These are phyloP conservation scores for Carterocephalus palaemon DNA, from an alignment of 2,888 invertebrate genomes.

Conservation along the genomic window DNA sequence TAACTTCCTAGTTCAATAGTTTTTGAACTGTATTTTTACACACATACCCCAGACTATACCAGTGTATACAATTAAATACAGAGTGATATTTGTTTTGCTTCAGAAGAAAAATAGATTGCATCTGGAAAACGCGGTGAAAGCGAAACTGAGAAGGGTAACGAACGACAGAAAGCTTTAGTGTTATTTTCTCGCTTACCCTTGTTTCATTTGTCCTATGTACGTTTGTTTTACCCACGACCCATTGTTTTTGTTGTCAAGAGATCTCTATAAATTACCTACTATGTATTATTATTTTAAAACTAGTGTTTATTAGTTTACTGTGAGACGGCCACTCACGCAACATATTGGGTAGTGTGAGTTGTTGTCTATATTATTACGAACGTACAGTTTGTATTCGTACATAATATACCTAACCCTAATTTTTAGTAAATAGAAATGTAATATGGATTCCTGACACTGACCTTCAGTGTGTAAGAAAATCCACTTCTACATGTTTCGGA, in stretches of 20 bases:
- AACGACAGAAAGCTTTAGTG: constrained; percentile 61
- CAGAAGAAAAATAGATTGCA: constrained; percentile 79
- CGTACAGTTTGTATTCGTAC: too few species aligned
- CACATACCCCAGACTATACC: neutral
- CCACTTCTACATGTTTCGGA: too few species aligned
- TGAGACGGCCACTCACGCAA: too few species aligned
- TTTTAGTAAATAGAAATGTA: too few species aligned
- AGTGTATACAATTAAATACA: constrained; percentile 37
- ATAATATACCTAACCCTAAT: too few species aligned
- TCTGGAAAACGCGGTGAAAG: constrained; percentile 74
- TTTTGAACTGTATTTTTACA: neutral
- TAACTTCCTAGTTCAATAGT: too few species aligned
- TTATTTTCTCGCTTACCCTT: constrained; percentile 69
- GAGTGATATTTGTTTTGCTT: constrained; percentile 71
- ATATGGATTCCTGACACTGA: too few species aligned
- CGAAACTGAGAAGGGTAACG: constrained; percentile 75
- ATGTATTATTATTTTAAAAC: too few species aligned
- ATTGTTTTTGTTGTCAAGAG: constrained; percentile 46
- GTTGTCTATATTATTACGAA: too few species aligned
- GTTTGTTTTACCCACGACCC: constrained; percentile 38
- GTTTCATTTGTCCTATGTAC: constrained; percentile 63
- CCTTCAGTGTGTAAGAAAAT: too few species aligned
- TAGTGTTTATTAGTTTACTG: too few species aligned
- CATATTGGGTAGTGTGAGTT: too few species aligned
- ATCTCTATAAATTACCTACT: constrained; percentile 14